Evolutionary conservation across 2,888 invertebrate species (phyloP).

Genomic region (Andricus quercusramuli): DNA sequence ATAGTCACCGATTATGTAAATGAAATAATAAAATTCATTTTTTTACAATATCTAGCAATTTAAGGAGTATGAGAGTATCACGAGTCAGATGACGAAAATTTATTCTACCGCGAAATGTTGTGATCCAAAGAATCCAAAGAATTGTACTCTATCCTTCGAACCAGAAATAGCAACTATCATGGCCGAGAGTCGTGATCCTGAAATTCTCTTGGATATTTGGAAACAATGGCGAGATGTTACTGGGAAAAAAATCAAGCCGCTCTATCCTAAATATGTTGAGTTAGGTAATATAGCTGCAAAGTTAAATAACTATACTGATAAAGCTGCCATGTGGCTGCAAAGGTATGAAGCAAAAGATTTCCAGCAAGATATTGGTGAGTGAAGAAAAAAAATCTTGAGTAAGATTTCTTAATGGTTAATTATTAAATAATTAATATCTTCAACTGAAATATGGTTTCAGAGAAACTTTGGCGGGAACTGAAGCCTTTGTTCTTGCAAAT

Average conservation of each 20-base stretch:
- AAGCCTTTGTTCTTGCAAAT: slow-evolving; percentile 86
- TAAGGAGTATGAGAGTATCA: slow-evolving; percentile 81
- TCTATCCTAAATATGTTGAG: slow-evolving; percentile 72
- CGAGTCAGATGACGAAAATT: slow-evolving; percentile 70
- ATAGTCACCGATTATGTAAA: too few species aligned
- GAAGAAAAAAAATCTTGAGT: background rate
- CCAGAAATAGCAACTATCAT: slow-evolving; percentile 88
- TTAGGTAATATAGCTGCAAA: slow-evolving; percentile 74
- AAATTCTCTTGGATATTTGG: slow-evolving; percentile 90
- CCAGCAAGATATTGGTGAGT: slow-evolving; percentile 75
- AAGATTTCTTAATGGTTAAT: too few species aligned
- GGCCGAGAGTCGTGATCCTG: slow-evolving; percentile 85
- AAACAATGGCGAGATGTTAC: slow-evolving; percentile 88
- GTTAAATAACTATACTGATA: slow-evolving; percentile 75
- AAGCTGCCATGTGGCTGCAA: slow-evolving; percentile 76
- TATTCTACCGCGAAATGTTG: slow-evolving; percentile 90
- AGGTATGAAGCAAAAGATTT: slow-evolving; percentile 79
- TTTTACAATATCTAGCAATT: background rate
- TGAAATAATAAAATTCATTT: background rate
- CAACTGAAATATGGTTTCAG: slow-evolving; percentile 48
- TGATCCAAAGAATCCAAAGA: slow-evolving; percentile 82
- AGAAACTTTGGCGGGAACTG: slow-evolving; percentile 84
- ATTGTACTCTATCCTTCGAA: slow-evolving; percentile 86
- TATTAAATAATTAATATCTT: too few species aligned
- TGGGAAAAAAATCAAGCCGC: slow-evolving; percentile 82